phyloP scores from a whole-genome alignment of 2,797 vertebrate species.

The Podarcis siculus region DNA sequence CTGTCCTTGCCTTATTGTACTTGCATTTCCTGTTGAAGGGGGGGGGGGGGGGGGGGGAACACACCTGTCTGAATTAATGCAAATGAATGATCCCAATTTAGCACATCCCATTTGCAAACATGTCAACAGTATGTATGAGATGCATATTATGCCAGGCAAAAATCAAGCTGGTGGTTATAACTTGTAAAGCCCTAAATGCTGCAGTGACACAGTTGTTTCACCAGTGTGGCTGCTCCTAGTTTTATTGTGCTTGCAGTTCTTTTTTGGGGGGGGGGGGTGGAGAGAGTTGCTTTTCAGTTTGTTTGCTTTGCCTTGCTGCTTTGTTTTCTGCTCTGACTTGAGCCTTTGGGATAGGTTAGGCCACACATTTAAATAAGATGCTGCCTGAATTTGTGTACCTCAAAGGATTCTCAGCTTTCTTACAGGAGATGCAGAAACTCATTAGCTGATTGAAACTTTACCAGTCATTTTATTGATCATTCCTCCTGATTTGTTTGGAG shows the following conservation, averaged over 20 bases:
- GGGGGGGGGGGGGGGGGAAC: not conserved
- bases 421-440: too few species aligned
- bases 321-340: not conserved
- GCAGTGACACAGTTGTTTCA: not conserved
- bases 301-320: not conserved
- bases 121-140: slow-evolving; percentile 19
- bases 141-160: slow-evolving; percentile 8
- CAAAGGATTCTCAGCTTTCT: not conserved
- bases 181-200: not conserved
- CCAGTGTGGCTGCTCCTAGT: not conserved
- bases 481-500: too few species aligned
- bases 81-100: slow-evolving; percentile 19
- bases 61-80: slow-evolving; percentile 16
- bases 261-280: not conserved
- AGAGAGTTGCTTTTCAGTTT: too few species aligned
- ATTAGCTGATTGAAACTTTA: not conserved
- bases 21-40: not conserved
- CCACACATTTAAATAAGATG: not conserved
- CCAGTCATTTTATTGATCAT: not conserved
- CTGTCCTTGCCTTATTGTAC: not conserved
- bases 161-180: slow-evolving; percentile 10
- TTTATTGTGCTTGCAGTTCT: not conserved
- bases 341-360: not conserved
- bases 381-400: not conserved
- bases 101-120: slow-evolving; percentile 18